A percentile compares a stretch with the other conserved stretches of the same genome.
Evolutionary conservation across 2,888 invertebrate genomes (phyloP).

Genomic region (Ethmia dodecea): DNA sequence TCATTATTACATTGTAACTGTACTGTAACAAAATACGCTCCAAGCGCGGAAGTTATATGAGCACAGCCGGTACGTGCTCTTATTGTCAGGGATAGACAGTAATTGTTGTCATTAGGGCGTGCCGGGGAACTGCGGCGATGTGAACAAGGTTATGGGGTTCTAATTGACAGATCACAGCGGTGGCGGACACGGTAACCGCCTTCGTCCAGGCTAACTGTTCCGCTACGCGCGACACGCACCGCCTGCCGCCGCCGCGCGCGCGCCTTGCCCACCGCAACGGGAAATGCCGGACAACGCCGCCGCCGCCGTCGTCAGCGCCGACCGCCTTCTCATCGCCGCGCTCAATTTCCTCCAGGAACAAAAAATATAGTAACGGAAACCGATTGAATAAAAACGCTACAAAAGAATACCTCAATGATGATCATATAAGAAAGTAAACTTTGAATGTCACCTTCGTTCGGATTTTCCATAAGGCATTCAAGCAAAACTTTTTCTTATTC

Average conservation of each 20-base stretch:
- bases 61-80: slow-evolving; percentile 15
- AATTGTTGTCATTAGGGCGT: slow-evolving; percentile 40
- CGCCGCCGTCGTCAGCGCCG: slow-evolving; percentile 24
- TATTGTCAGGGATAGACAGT: slow-evolving; percentile 22
- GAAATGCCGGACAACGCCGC: slow-evolving; percentile 41
- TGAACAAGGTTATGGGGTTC: slow-evolving; percentile 57
- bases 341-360: slow-evolving; percentile 50
- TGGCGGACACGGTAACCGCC: slow-evolving; percentile 54
- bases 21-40: slow-evolving; percentile 17
- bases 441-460: slow-evolving; percentile 26
- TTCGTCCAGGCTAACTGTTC: slow-evolving; percentile 62
- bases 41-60: slow-evolving; percentile 20
- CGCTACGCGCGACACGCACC: slow-evolving; percentile 54
- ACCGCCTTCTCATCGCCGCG: slow-evolving; percentile 39
- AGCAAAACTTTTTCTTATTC: slow-evolving; percentile 51
- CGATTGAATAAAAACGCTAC: slow-evolving; percentile 24
- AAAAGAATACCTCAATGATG: background rate
- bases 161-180: slow-evolving; percentile 62
- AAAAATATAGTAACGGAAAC: slow-evolving; percentile 45
- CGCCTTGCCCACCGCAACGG: slow-evolving; percentile 47
- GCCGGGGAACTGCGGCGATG: slow-evolving; percentile 38
- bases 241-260: slow-evolving; percentile 27
- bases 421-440: slow-evolving; percentile 36
- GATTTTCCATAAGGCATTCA: slow-evolving; percentile 44
- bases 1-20: slow-evolving; percentile 18